These are phyloP conservation scores for Pogona vitticeps DNA, from an alignment of 2,113 vertebrate species.

Conservation along the genomic window DNA sequence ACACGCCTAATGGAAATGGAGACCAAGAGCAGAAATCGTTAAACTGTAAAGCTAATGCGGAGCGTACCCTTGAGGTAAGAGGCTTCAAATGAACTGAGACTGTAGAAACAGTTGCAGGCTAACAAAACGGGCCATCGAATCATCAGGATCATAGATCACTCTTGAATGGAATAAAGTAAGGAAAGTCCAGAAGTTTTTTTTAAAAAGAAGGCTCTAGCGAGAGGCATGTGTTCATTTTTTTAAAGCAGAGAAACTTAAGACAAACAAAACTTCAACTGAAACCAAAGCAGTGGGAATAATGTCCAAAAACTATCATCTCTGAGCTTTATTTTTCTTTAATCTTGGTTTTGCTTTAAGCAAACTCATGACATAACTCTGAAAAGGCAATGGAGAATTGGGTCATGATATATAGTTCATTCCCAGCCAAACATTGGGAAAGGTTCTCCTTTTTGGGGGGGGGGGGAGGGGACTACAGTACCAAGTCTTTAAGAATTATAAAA, in stretches of 20 bases:
- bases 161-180: constrained; percentile 63
- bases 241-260: no score
- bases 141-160: constrained; percentile 51
- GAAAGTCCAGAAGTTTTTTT: constrained; percentile 34
- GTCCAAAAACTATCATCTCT: neutral
- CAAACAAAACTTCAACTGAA: constrained; percentile 11
- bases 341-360: neutral
- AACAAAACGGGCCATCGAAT: constrained; percentile 59
- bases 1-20: constrained; percentile 62
- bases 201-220: neutral
- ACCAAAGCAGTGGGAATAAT: neutral
- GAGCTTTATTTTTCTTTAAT: neutral
- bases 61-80: constrained; percentile 57
- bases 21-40: constrained; percentile 59
- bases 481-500: no score
- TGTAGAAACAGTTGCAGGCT: constrained; percentile 53
- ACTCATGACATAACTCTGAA: neutral
- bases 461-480: no score
- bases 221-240: neutral
- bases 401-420: neutral
- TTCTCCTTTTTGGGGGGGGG: no score
- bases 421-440: no score
- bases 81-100: constrained; percentile 65
- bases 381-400: neutral
- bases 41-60: constrained; percentile 57